Base-by-base conservation (phyloP, 2,113 vertebrate species). In the Etia nguti region DNA sequence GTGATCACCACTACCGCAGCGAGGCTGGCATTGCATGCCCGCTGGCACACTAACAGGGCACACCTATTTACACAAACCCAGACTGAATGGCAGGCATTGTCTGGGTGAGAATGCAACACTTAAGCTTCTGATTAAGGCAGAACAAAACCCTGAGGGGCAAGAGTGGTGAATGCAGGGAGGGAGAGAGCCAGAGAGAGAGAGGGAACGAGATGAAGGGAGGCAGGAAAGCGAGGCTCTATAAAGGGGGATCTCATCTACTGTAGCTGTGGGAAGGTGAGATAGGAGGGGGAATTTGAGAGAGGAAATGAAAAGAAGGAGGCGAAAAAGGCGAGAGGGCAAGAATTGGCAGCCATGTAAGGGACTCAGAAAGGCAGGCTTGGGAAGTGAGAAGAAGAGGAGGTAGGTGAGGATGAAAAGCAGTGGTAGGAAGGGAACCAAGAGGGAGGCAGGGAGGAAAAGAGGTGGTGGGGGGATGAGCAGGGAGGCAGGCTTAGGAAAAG, bases 101-200 rank as follows among this genome's bases (percentile, higher is more conserved):
- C 91, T 94, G 92, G 91, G 90, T 89, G 91, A 93, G 90, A 95
- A 96, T 94, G 94, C 94, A 95, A 95, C 94, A 95, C 91, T 95
- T 96, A 95, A 96, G 94, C 94, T 92, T 88, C 94, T 92, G 94
- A 96, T 95, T 96, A 95, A 94, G 93, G 93, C 93, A 94, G 93
- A 95, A 95, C 95, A 96, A 96, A 95, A 90, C 92, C 94, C 92
- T 68, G 85, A 88, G 92, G 95, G 94, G 87, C 89, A 94, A 88
- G 91, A 94, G 86, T 86, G 90, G 91, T 92, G 92, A 91, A 92
- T 93, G 90, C 90, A 90, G 79, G 65, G 79, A 90, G 90, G 8
- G 55, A 90, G 80, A 70, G 59, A 75, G 84, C 26, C 43, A 90
- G 82, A 68, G 60, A 38, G 89, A 80, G 83, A 88, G 92, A 38